A percentile compares a stretch with the other conserved stretches of the same genome.
These are phyloP conservation scores for Nasonia vitripennis DNA, from an alignment of 1,140 invertebrate genomes.

Conservation along the genomic window DNA sequence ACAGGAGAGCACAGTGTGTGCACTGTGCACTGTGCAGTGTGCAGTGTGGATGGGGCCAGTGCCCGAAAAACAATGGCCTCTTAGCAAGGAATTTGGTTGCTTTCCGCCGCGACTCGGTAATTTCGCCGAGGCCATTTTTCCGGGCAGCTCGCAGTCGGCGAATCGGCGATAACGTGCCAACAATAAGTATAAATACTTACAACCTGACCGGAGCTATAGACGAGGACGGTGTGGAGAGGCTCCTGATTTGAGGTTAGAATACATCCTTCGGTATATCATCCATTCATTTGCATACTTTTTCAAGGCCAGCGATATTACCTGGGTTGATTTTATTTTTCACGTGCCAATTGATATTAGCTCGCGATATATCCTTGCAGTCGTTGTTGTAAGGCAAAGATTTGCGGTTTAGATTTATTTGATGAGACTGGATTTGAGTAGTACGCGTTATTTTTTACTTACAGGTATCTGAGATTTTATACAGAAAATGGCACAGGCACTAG, in stretches of 20 bases:
- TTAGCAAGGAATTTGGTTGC: constrained; percentile 1
- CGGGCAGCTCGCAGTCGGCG: neutral
- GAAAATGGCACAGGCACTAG: constrained; percentile 12
- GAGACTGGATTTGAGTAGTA: neutral
- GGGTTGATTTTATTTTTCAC: neutral
- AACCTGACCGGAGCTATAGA: neutral
- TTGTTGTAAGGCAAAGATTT: no score
- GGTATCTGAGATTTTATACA: neutral
- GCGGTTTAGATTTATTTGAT: neutral
- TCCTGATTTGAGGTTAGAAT: constrained; percentile 28
- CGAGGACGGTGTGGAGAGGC: neutral
- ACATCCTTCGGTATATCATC: neutral
- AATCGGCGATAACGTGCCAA: neutral
- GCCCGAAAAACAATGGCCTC: constrained; percentile 24
- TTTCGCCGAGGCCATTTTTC: neutral
- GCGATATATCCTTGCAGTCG: neutral
- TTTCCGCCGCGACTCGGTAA: neutral
- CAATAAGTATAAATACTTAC: neutral
- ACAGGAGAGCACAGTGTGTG: no score
- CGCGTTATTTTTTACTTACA: neutral
- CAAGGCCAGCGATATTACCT: neutral
- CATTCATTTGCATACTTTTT: neutral
- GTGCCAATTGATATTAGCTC: neutral
- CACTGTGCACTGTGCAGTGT: no score
- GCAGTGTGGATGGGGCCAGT: neutral